Evolutionary conservation across 2,113 vertebrate genomes (phyloP).

Genomic region (Neofelis nebulosa): DNA sequence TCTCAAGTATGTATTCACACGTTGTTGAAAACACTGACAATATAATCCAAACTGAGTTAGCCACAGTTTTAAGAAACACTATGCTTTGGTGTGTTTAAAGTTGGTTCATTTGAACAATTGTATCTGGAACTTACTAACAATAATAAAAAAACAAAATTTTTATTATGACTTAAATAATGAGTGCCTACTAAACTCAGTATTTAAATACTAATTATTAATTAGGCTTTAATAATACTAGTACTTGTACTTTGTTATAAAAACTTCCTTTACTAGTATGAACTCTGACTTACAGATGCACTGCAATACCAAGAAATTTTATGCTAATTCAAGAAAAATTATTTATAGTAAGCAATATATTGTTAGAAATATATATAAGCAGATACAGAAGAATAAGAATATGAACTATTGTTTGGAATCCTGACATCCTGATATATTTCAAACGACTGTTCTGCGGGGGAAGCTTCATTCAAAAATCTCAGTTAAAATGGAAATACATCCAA

Average conservation of each 20-base stretch:
- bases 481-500: conserved; percentile 65
- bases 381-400: background rate
- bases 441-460: background rate
- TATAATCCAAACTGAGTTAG: background rate
- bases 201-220: background rate
- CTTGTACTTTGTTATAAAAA: background rate
- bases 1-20: background rate
- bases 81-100: background rate
- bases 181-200: background rate
- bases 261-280: background rate
- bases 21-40: background rate
- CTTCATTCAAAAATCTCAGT: conserved; percentile 50
- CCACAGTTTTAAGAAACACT: conserved; percentile 19
- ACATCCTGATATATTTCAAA: conserved; percentile 53
- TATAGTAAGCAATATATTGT: background rate
- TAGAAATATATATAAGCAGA: conserved; percentile 20
- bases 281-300: background rate
- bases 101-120: background rate
- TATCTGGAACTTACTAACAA: background rate
- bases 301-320: background rate
- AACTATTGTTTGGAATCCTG: background rate
- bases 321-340: background rate
- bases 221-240: background rate
- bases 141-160: background rate
- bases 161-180: background rate